phyloP scores from a whole-genome alignment of 1,140 invertebrate species.

The Trichoplusia ni region DNA sequence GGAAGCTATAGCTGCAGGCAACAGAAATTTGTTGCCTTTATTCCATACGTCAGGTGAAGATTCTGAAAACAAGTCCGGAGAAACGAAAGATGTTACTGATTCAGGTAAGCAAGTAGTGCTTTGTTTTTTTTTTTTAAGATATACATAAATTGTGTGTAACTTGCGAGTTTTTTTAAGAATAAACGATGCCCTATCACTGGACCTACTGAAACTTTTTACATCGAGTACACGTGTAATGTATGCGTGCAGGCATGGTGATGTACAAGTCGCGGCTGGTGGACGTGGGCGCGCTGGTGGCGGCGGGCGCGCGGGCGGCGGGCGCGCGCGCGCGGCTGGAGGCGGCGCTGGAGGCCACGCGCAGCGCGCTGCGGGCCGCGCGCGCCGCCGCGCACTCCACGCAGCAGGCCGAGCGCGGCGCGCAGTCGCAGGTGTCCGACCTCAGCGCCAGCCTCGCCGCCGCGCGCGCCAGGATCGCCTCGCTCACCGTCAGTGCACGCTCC shows the following conservation, averaged over 20 bases:
- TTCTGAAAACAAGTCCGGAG: conserved; percentile 1
- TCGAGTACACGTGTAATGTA: too few species aligned
- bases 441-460: conserved; percentile 53
- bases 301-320: conserved; percentile 44
- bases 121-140: not conserved
- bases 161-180: too few species aligned
- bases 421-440: conserved; percentile 54
- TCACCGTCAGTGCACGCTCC: conserved; percentile 56
- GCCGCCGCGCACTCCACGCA: conserved; percentile 59
- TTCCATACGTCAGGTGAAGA: conserved; percentile 47
- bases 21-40: conserved; percentile 63
- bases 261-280: conserved; percentile 66
- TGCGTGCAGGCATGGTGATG: conserved; percentile 61
- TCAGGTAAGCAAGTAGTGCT: conserved; percentile 44
- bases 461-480: conserved; percentile 54
- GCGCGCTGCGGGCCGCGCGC: conserved; percentile 47
- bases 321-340: conserved; percentile 51
- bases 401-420: conserved; percentile 63
- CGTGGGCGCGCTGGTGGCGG: conserved; percentile 58
- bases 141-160: too few species aligned
- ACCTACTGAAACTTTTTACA: too few species aligned
- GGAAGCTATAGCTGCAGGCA: conserved; percentile 63
- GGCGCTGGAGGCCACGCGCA: conserved; percentile 47
- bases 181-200: too few species aligned
- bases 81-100: conserved; percentile 62